Base-by-base conservation (phyloP, 2,113 vertebrate genomes). In the Chrysemys picta region DNA sequence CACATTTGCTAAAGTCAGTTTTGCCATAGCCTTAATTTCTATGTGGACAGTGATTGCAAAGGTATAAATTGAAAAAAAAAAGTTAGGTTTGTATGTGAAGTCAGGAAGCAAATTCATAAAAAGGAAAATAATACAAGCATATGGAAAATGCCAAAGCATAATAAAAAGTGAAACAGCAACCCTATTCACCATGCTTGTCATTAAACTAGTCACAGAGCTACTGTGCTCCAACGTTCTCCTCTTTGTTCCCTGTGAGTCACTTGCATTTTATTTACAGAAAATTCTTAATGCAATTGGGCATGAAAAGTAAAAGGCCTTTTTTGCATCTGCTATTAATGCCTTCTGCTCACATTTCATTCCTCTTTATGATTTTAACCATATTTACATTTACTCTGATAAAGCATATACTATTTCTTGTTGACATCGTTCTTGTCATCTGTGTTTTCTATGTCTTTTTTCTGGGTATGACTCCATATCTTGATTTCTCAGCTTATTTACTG, bases 311-410 rank as follows among this genome's bases (percentile, higher is more conserved):
- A 89, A 87, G 31, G 19, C 47, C 35, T 76, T 11, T 11, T 75
- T 82, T 2, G 0, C 1, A 10, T 0, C n/a, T 80, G 80, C 54
- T 2, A 0, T 78, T 81, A 22, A 35, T n/a, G 62, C 6, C 16
- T 31, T 8, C 22, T 31, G 50, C 80, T 53, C 5, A 35, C 14
- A 2, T 49, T 75, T 38, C 49, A 85, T 65, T 27, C 45, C n/a
- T 91, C 12, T 6, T 72, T 90, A 80, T 62, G 54, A 53, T 81
- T 52, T 54, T 80, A 45, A 76, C 56, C 19, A 35, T 50, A 79
- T 24, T 91, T 62, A 10, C 13, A 2, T 38, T 80, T 75, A 53
- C 72, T n/a, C 29, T 65, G 50, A 88, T 13, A 1, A 8, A 76
- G 19, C 75, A 57, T 22, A 47, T 1, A 7, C 10, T 27, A 81